These are phyloP conservation scores for Calephelis virginiensis DNA, from an alignment of 1,140 invertebrate species.

Conservation along the genomic window DNA sequence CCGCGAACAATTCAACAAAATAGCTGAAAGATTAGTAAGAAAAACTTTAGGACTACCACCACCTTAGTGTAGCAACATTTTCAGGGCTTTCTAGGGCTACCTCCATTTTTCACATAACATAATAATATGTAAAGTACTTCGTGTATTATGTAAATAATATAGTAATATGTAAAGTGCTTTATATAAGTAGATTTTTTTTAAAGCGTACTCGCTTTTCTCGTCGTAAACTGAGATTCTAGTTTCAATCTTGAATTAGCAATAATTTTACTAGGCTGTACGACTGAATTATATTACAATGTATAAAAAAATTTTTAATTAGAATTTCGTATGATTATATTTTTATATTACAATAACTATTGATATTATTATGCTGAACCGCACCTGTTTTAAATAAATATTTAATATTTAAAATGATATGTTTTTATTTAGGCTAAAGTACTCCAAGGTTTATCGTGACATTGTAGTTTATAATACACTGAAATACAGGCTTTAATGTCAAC, in stretches of 20 bases:
- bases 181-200: no score
- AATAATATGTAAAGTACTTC: neutral
- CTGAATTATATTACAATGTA: constrained; percentile 5
- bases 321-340: constrained; percentile 5
- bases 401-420: neutral
- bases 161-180: no score
- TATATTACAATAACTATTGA: constrained; percentile 1
- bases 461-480: no score
- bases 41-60: constrained; percentile 86
- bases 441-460: no score
- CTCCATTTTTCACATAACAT: neutral
- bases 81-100: neutral
- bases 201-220: no score
- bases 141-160: neutral
- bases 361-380: constrained; percentile 12
- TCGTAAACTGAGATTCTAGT: neutral
- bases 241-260: constrained; percentile 4
- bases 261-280: neutral
- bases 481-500: no score
- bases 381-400: constrained; percentile 16
- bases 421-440: neutral
- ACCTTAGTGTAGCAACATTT: neutral
- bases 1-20: constrained; percentile 94
- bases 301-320: neutral
- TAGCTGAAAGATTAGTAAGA: constrained; percentile 94